Conservation (phyloP, 2,888 invertebrate genomes). For the Frankliniella intonsa region DNA sequence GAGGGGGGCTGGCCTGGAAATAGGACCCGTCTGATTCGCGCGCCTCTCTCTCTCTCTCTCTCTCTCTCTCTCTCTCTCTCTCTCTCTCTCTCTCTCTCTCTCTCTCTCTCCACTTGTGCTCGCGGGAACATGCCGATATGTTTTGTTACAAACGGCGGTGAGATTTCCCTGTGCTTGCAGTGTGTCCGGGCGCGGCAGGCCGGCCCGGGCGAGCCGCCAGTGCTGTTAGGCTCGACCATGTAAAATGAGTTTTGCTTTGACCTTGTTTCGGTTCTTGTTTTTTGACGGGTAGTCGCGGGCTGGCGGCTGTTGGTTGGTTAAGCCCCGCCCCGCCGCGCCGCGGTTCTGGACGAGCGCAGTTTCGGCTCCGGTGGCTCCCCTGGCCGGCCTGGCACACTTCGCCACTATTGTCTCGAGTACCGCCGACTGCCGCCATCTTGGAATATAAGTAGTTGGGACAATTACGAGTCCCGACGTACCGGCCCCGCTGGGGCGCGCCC, state of each 20-base stretch:
- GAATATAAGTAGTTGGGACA: conserved; percentile 9
- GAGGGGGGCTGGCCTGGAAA: too few relatives aligned
- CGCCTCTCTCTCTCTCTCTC: neutral
- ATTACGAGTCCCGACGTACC: neutral
- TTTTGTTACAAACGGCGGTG: too few relatives aligned
- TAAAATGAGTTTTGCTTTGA: too few relatives aligned
- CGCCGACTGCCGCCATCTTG: conserved; percentile 9
- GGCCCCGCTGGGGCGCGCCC: neutral
- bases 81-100: neutral
- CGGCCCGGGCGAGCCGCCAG: too few relatives aligned
- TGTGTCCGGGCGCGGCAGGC: neutral
- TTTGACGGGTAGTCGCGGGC: too few relatives aligned
- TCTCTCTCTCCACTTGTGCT: neutral
- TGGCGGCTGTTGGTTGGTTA: too few relatives aligned
- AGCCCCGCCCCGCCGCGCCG: neutral
- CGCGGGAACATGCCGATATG: neutral
- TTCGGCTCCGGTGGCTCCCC: conserved; percentile 10
- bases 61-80: neutral
- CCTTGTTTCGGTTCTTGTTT: too few relatives aligned
- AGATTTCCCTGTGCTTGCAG: too few relatives aligned
- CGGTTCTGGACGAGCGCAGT: conserved; percentile 4
- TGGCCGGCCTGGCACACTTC: neutral
- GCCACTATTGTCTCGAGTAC: neutral
- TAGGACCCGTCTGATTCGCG: too few relatives aligned
- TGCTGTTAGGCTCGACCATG: too few relatives aligned